Evolutionary conservation across 1,140 invertebrate species (phyloP).

Genomic region (Trichonephila clavipes): DNA sequence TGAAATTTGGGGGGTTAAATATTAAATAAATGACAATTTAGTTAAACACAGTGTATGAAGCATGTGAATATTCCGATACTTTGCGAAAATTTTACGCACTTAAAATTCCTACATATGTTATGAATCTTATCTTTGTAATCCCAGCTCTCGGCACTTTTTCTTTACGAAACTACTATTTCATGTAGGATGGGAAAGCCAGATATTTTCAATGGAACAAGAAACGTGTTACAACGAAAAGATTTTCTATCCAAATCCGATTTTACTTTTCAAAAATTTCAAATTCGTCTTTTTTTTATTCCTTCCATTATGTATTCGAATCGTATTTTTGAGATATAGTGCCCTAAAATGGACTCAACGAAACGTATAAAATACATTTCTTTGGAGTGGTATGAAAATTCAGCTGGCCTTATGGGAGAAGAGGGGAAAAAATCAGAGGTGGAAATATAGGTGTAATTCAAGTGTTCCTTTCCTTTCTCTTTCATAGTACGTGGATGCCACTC

Average conservation of each 20-base stretch:
- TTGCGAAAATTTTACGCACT: neutral
- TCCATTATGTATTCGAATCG: conserved; percentile 62
- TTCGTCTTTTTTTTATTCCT: conserved; percentile 46
- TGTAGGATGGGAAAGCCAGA: conserved; percentile 12
- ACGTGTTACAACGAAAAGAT: conserved; percentile 53
- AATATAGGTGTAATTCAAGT: conserved; percentile 58
- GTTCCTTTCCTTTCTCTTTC: conserved; percentile 36
- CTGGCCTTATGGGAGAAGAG: conserved; percentile 13
- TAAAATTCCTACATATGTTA: neutral
- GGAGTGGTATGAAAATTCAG: conserved; percentile 60
- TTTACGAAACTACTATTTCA: neutral
- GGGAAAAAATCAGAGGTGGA: neutral
- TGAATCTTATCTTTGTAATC: neutral
- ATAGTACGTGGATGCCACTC: conserved; percentile 1
- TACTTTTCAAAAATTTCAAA: conserved; percentile 68
- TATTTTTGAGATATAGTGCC: conserved; percentile 64
- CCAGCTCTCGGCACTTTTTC: neutral
- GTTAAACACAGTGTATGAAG: neutral
- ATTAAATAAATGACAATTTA: too few species aligned
- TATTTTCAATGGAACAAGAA: conserved; percentile 49
- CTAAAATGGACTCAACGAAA: conserved; percentile 66
- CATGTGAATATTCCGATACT: neutral
- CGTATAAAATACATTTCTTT: conserved; percentile 62
- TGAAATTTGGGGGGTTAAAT: too few species aligned
- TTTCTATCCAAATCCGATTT: conserved; percentile 71